These are phyloP conservation scores for Sphaerophoria taeniata DNA, from an alignment of 2,888 invertebrate species.

Conservation along the genomic window DNA sequence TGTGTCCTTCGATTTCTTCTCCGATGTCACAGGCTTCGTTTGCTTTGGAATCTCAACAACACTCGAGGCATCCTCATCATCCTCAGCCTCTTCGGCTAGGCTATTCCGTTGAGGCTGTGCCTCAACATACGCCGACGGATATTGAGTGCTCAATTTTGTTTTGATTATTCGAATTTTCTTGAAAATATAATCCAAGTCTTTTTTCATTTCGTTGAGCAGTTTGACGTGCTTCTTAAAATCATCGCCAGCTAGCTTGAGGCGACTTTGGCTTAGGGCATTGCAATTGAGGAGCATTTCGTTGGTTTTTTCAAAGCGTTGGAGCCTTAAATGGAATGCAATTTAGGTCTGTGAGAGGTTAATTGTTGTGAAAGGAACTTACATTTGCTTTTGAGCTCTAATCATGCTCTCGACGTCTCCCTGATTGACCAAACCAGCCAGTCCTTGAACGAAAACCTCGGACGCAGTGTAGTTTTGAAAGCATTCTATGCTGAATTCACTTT, in stretches of 20 bases:
- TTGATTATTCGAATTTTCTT: constrained; percentile 94
- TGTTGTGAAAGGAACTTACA: constrained; percentile 85
- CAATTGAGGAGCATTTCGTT: constrained; percentile 99
- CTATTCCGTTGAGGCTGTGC: constrained; percentile 83
- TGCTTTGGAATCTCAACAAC: constrained; percentile 66
- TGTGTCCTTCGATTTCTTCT: constrained; percentile 77
- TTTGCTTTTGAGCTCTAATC: constrained; percentile 95
- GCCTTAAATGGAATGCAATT: constrained; percentile 85
- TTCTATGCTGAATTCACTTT: constrained; percentile 85
- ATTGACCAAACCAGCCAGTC: constrained; percentile 94
- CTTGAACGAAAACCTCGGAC: constrained; percentile 96
- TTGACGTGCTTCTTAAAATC: constrained; percentile 97
- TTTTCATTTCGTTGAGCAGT: constrained; percentile 94
- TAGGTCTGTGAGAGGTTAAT: not conserved
- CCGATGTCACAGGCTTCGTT: constrained; percentile 27
- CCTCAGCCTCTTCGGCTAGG: constrained; percentile 83
- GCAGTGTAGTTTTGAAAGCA: constrained; percentile 95
- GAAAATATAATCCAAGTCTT: constrained; percentile 97
- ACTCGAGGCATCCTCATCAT: constrained; percentile 82
- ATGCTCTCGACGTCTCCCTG: constrained; percentile 95
- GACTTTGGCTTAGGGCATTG: constrained; percentile 94
- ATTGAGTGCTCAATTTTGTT: constrained; percentile 89
- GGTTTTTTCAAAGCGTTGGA: constrained; percentile 98
- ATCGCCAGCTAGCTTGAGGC: constrained; percentile 92
- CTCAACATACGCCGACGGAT: constrained; percentile 87